These are phyloP conservation scores for Cephalopterus ornatus DNA, from an alignment of 2,113 vertebrate genomes.

Conservation along the genomic window DNA sequence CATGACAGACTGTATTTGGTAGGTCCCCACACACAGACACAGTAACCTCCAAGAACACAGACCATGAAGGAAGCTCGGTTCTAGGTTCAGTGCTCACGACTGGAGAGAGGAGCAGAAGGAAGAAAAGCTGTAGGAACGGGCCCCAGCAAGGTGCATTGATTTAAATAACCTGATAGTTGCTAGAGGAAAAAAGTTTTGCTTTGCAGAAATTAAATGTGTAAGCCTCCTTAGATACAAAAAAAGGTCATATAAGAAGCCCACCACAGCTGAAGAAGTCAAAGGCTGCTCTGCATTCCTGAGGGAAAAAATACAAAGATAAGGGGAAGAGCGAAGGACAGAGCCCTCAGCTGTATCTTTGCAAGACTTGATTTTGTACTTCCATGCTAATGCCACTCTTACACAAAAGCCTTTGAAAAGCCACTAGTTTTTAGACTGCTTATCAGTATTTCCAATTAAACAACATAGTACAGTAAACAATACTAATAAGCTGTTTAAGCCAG, in stretches of 20 bases:
- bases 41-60: background rate
- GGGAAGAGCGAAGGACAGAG: background rate
- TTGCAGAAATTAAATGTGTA: background rate
- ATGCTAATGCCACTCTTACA: background rate
- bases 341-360: background rate
- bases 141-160: background rate
- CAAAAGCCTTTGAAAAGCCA: background rate
- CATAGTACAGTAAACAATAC: background rate
- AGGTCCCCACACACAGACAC: background rate
- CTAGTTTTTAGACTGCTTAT: background rate
- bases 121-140: background rate
- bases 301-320: background rate
- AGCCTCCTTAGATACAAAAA: background rate
- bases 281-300: background rate
- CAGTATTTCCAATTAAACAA: background rate
- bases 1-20: background rate
- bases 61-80: background rate
- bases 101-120: background rate
- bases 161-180: background rate
- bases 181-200: background rate
- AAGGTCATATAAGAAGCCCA: background rate
- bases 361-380: background rate
- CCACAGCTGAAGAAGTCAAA: background rate
- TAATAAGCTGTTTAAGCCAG: background rate
- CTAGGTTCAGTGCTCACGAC: background rate